These are phyloP conservation scores for Champsocephalus gunnari DNA, from an alignment of 2,797 vertebrate species.

Conservation along the genomic window DNA sequence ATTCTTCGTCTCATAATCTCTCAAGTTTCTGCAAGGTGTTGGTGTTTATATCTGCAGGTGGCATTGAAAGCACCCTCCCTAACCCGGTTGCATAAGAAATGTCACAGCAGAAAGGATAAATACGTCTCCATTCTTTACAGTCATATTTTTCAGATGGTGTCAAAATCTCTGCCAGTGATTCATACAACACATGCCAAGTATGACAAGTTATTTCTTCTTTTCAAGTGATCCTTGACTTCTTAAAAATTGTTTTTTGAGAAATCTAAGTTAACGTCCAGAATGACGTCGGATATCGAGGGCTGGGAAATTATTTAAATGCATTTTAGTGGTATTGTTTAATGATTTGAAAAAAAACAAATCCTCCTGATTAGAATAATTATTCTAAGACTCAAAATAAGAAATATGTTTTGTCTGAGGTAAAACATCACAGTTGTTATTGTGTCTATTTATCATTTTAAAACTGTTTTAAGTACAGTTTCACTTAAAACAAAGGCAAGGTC, in stretches of 20 bases:
- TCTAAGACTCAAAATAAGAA: neutral
- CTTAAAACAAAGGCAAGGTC: neutral
- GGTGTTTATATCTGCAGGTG: slow-evolving; percentile 23
- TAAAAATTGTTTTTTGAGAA: neutral
- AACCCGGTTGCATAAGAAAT: neutral
- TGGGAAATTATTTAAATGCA: neutral
- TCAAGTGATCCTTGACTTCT: slow-evolving; percentile 18
- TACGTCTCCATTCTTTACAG: neutral
- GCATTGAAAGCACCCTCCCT: slow-evolving; percentile 11
- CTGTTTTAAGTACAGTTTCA: neutral
- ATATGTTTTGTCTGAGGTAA: neutral
- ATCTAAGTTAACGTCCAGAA: neutral
- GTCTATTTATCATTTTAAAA: neutral
- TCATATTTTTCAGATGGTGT: slow-evolving; percentile 12
- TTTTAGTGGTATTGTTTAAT: neutral
- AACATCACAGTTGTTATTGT: too few species aligned
- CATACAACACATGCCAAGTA: neutral
- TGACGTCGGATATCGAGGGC: neutral
- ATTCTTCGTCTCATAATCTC: neutral
- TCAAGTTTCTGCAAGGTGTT: slow-evolving; percentile 1
- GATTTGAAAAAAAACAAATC: neutral
- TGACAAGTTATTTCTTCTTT: slow-evolving; percentile 10
- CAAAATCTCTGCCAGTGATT: slow-evolving; percentile 5
- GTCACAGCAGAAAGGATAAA: slow-evolving; percentile 13
- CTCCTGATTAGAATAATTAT: neutral